Evolutionary conservation across 1,140 invertebrate genomes (phyloP).

Genomic region (Drosophila mauritiana): DNA sequence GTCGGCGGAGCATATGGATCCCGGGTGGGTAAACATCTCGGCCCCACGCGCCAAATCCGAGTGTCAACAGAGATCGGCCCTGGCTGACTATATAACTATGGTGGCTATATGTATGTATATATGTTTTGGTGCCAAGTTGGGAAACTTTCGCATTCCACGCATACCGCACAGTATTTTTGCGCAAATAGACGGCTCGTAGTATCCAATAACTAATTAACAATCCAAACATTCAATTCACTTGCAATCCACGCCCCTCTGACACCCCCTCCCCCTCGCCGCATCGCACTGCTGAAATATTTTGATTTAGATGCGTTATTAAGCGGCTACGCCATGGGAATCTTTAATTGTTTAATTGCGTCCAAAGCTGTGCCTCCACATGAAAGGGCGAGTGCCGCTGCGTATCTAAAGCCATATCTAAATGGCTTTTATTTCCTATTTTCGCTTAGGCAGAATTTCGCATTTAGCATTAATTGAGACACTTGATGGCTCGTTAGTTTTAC

Average conservation of each 20-base stretch:
- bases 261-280: background rate
- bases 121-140: slow-evolving; percentile 55
- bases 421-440: slow-evolving; percentile 33
- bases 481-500: slow-evolving; percentile 9
- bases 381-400: slow-evolving; percentile 56
- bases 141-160: slow-evolving; percentile 66
- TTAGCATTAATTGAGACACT: slow-evolving; percentile 54
- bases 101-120: slow-evolving; percentile 7
- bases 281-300: slow-evolving; percentile 27
- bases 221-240: slow-evolving; percentile 52
- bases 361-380: slow-evolving; percentile 56
- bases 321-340: slow-evolving; percentile 70
- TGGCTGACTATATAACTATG: background rate
- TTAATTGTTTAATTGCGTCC: slow-evolving; percentile 75
- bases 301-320: slow-evolving; percentile 76
- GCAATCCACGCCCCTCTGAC: slow-evolving; percentile 1
- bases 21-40: slow-evolving; percentile 65
- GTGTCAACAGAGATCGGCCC: slow-evolving; percentile 64
- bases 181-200: slow-evolving; percentile 41
- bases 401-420: slow-evolving; percentile 38
- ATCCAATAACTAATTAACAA: slow-evolving; percentile 68
- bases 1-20: slow-evolving; percentile 41
- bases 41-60: slow-evolving; percentile 65
- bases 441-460: slow-evolving; percentile 40
- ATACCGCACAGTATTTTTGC: slow-evolving; percentile 62